Evolutionary conservation across 2,888 invertebrate genomes (phyloP).

Genomic region (Zygothrica quintamaculata): DNA sequence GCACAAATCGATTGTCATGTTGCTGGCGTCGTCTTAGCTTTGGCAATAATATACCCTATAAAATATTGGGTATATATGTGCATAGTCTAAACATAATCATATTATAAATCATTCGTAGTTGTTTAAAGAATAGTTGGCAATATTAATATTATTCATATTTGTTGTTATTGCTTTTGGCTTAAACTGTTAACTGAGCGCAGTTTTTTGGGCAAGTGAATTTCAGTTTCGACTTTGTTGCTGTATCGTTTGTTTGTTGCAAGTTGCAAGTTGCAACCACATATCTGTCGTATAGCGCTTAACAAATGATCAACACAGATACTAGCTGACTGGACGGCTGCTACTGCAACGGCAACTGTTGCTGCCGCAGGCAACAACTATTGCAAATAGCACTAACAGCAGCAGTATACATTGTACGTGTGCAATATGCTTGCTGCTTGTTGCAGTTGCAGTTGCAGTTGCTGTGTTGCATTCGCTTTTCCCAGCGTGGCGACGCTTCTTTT

Average conservation of each 20-base stretch:
- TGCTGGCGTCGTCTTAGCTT: slow-evolving; percentile 44
- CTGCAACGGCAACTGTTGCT: slow-evolving; percentile 57
- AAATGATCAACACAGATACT: slow-evolving; percentile 78
- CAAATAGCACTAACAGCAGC: slow-evolving; percentile 32
- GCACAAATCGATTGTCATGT: slow-evolving; percentile 77
- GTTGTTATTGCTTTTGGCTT: too few relatives aligned
- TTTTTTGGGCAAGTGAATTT: slow-evolving; percentile 40
- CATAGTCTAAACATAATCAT: background rate
- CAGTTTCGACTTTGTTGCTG: slow-evolving; percentile 39
- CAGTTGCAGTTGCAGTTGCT: slow-evolving; percentile 37
- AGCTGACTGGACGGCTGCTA: slow-evolving; percentile 60
- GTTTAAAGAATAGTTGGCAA: too few relatives aligned
- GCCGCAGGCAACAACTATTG: slow-evolving; percentile 14
- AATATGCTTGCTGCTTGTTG: slow-evolving; percentile 58
- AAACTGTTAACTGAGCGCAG: slow-evolving; percentile 14
- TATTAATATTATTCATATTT: too few relatives aligned
- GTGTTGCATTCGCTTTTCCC: slow-evolving; percentile 61
- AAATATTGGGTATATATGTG: background rate
- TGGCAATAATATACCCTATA: slow-evolving; percentile 38
- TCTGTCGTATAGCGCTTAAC: slow-evolving; percentile 72
- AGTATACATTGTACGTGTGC: slow-evolving; percentile 64
- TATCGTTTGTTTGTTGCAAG: slow-evolving; percentile 34
- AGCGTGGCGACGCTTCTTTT: slow-evolving; percentile 66
- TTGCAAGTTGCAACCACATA: slow-evolving; percentile 50
- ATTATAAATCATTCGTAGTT: too few relatives aligned